Evolutionary conservation across 2,113 vertebrate species (phyloP), one percentile per base, ranked within the genome.

Genomic region (Sinocyclocheilus grahami): DNA sequence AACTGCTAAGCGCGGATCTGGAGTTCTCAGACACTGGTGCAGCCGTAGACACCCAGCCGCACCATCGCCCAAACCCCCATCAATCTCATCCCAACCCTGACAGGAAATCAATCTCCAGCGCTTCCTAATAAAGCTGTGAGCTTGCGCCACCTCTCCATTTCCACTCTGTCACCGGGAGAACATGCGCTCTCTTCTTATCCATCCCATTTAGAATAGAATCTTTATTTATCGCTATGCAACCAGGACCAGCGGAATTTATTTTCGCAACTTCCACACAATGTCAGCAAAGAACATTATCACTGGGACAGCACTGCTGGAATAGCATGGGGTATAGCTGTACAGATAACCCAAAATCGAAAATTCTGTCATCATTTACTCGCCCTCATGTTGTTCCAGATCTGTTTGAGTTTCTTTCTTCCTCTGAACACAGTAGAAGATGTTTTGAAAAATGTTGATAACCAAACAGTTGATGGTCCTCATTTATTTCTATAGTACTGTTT

Each of bases 71-170:
- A 87, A 90, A 88, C 86, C 88, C 83, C 69, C 89, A 94, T 95
- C 83, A 87, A 94, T 94, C 91, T 92, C 89, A 90, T 92, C 89
- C 87, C 63, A 88, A 90, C 55, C 79, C 90, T 85, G 93, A 93
- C 93, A 91, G 91, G 86, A 95, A 95, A 95, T 95, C 94, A 93
- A 95, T 95, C 87, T 6, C 82, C 63, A 87, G 89, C 88, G 90
- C 88, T 92, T 92, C 92, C 91, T 94, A 94, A 95, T 94, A 95
- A 94, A 95, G 92, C 89, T 89, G 89, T 78, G 87, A 91, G 90
- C 88, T 91, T 85, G 87, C 90, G 90, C 87, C 88, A 79, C 84
- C 86, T 83, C 42, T 71, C 39, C 72, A 85, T 77, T 27, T 55
- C 48, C 42, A 78, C 78, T 86, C 20, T 72, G 18, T 82, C 48